These are phyloP conservation scores for Steinernema feltiae DNA, from an alignment of 1,140 invertebrate genomes.

Conservation along the genomic window DNA sequence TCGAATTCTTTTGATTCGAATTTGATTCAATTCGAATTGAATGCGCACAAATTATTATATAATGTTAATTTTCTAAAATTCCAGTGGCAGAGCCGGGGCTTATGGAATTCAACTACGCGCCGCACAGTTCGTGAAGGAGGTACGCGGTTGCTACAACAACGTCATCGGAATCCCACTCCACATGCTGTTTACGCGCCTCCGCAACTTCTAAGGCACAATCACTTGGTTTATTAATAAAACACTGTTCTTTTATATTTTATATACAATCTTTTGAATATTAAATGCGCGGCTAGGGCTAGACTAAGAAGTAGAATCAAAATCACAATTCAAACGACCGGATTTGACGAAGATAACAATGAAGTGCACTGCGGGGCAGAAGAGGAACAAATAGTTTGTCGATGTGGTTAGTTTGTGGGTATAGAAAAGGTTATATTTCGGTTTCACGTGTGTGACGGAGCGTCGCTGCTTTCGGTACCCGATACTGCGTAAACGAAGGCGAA, in stretches of 20 bases:
- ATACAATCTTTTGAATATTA: background rate
- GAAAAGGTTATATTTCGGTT: background rate
- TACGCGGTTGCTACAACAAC: slow-evolving; percentile 85
- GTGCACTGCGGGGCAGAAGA: slow-evolving; percentile 7
- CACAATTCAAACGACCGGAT: background rate
- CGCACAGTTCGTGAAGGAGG: slow-evolving; percentile 74
- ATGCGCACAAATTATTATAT: no score
- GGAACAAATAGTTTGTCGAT: background rate
- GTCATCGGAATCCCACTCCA: slow-evolving; percentile 86
- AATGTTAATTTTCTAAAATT: no score
- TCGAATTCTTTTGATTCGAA: no score
- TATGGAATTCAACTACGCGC: slow-evolving; percentile 88
- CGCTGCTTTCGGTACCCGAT: slow-evolving; percentile 50
- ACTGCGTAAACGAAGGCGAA: slow-evolving; percentile 46
- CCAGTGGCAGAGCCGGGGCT: slow-evolving; percentile 79
- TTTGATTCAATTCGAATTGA: no score
- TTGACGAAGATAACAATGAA: background rate
- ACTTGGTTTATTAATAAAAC: background rate
- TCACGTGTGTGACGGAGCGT: slow-evolving; percentile 47
- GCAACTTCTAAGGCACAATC: background rate
- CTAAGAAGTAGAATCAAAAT: background rate
- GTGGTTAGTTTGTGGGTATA: background rate
- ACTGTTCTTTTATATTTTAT: background rate
- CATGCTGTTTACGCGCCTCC: slow-evolving; percentile 18
- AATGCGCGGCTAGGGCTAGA: background rate